Percentiles rank a stretch among this genome's conserved stretches.
Conservation (phyloP, 2,888 invertebrate genomes). For the Orthosia incerta region DNA sequence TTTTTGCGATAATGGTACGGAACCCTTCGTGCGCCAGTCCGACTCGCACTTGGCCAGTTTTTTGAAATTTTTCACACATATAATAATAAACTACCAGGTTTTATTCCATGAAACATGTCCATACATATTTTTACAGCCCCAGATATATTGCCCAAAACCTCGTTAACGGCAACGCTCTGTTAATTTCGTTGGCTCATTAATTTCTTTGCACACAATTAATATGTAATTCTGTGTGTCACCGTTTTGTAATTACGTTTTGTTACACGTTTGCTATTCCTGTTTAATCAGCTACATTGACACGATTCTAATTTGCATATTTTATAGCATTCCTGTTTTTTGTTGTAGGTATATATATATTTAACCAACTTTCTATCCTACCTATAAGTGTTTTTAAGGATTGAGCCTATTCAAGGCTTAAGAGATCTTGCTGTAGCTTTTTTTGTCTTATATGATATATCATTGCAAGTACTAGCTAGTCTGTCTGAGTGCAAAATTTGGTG, state of each 20-base stretch:
- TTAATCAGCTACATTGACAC: slow-evolving; percentile 18
- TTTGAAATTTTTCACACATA: no score
- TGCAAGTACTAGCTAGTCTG: no score
- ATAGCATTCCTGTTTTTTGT: not conserved
- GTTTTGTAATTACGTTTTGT: slow-evolving; percentile 50
- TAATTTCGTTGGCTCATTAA: slow-evolving; percentile 46
- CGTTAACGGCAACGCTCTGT: slow-evolving; percentile 25
- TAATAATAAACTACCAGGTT: not conserved
- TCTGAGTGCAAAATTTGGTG: no score
- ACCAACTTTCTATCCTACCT: no score
- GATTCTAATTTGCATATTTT: slow-evolving; percentile 38
- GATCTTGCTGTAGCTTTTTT: no score
- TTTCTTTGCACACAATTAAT: slow-evolving; percentile 59
- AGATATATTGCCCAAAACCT: slow-evolving; percentile 20
- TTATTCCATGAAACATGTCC: not conserved
- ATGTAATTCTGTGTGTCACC: slow-evolving; percentile 58
- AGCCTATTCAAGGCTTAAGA: not conserved
- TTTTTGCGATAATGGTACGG: no score
- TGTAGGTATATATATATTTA: not conserved
- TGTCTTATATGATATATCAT: no score
- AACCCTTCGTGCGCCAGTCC: no score
- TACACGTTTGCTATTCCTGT: slow-evolving; percentile 14
- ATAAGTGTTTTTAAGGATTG: not conserved
- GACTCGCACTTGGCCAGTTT: no score
- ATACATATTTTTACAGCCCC: not conserved